A percentile compares a stretch with the other conserved stretches of the same genome.
Conservation (phyloP, 1,140 invertebrate genomes). For the Colletes latitarsis region DNA sequence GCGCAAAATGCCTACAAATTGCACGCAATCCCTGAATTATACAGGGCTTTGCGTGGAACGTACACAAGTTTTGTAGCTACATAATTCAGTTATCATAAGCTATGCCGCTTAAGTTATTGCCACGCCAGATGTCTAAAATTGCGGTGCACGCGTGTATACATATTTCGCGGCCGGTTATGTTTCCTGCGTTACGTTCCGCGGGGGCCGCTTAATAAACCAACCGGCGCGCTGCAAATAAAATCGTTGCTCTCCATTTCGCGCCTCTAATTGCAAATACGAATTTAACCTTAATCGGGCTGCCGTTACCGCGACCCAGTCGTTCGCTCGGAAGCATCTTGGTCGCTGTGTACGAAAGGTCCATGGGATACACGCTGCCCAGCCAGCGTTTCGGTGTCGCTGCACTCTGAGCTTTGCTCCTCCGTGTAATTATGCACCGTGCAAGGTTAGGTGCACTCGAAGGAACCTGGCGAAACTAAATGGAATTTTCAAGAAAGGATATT, state of each 20-base stretch:
- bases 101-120: constrained; percentile 43
- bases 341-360: not conserved
- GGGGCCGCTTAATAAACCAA: constrained; percentile 39
- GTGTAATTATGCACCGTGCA: not conserved
- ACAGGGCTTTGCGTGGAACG: constrained; percentile 21
- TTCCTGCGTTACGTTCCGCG: not conserved
- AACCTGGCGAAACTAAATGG: no score
- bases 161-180: constrained; percentile 20
- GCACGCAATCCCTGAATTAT: constrained; percentile 41
- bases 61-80: constrained; percentile 37
- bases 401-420: not conserved
- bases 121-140: constrained; percentile 52
- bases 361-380: not conserved
- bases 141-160: constrained; percentile 35
- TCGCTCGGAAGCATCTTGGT: not conserved
- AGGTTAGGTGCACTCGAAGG: no score
- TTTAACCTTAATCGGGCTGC: constrained; percentile 29
- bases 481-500: no score
- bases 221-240: constrained; percentile 15
- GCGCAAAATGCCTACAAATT: constrained; percentile 28
- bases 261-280: constrained; percentile 31
- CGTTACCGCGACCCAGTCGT: not conserved
- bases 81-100: constrained; percentile 55
- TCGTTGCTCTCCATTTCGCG: not conserved
- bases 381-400: not conserved